These are phyloP conservation scores for Calameuta filiformis DNA, from an alignment of 2,888 invertebrate species.

Conservation along the genomic window DNA sequence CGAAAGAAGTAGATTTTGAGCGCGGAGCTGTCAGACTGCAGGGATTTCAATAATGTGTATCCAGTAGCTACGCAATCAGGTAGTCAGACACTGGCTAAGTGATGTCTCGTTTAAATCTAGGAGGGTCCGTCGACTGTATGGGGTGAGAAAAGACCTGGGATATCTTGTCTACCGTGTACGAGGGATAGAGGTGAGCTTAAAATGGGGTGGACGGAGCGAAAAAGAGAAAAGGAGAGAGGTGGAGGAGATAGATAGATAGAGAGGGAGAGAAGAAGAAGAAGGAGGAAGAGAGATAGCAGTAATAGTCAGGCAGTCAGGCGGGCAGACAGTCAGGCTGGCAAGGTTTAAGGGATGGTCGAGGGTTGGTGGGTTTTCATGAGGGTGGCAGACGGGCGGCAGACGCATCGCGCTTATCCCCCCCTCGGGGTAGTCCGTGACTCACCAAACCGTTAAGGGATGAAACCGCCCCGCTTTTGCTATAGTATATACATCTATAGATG, in stretches of 20 bases:
- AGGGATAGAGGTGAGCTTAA: too few relatives aligned
- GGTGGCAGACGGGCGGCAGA: constrained; percentile 65
- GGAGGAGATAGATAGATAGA: constrained; percentile 6
- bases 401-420: constrained; percentile 59
- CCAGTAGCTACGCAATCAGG: too few relatives aligned
- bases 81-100: too few relatives aligned
- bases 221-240: constrained; percentile 8
- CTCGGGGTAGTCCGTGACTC: constrained; percentile 54
- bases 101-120: too few relatives aligned
- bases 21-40: too few relatives aligned
- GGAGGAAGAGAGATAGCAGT: constrained; percentile 2
- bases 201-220: constrained; percentile 6
- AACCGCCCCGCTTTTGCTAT: constrained; percentile 54
- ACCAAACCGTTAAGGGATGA: constrained; percentile 64
- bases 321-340: constrained; percentile 9
- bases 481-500: constrained; percentile 11
- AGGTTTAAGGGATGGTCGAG: neutral
- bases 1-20: too few relatives aligned
- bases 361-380: constrained; percentile 48
- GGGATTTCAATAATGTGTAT: too few relatives aligned
- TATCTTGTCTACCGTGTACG: too few relatives aligned
- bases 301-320: neutral
- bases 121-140: too few relatives aligned
- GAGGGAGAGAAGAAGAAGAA: neutral
- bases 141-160: too few relatives aligned